A percentile compares a stretch with the other conserved stretches of the same genome.
These are phyloP conservation scores for Galeruca laticollis DNA, from an alignment of 2,888 invertebrate genomes.

Conservation along the genomic window DNA sequence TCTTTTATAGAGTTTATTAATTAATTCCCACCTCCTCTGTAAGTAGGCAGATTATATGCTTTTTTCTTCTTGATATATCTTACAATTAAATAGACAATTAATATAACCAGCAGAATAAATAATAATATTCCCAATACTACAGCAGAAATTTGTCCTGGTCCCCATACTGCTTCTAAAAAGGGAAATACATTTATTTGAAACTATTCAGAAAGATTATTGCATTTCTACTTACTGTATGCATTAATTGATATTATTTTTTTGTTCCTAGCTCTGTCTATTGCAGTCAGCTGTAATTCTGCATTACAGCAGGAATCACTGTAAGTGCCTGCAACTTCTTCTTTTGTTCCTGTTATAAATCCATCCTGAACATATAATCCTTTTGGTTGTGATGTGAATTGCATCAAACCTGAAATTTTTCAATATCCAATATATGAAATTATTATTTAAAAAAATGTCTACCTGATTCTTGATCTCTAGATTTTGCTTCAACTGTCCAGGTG, in stretches of 20 bases:
- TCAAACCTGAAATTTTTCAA: constrained; percentile 67
- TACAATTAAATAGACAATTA: constrained; percentile 71
- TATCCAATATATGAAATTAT: not conserved
- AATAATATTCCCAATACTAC: constrained; percentile 75
- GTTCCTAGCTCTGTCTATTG: constrained; percentile 78
- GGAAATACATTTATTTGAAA: constrained; percentile 36
- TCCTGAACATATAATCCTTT: constrained; percentile 73
- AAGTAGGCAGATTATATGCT: constrained; percentile 71
- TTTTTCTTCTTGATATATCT: constrained; percentile 72
- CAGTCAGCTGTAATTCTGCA: constrained; percentile 75
- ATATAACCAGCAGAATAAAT: constrained; percentile 73
- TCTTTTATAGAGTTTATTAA: constrained; percentile 49
- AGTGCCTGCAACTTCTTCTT: constrained; percentile 74
- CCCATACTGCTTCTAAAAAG: constrained; percentile 57
- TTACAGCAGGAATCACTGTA: constrained; percentile 82
- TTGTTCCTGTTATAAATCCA: constrained; percentile 77
- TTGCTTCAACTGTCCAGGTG: constrained; percentile 78
- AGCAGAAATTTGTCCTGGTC: constrained; percentile 73
- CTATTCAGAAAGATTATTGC: not conserved
- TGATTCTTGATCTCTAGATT: constrained; percentile 75
- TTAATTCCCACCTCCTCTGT: constrained; percentile 60
- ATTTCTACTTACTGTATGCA: constrained; percentile 62
- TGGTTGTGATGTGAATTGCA: constrained; percentile 72
- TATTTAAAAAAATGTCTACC: constrained; percentile 64
- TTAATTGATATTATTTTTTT: constrained; percentile 74